A percentile compares a stretch with the other conserved stretches of the same genome.
These are phyloP conservation scores for Hypotaenidia okinawae DNA, from an alignment of 2,797 vertebrate species.

Conservation along the genomic window DNA sequence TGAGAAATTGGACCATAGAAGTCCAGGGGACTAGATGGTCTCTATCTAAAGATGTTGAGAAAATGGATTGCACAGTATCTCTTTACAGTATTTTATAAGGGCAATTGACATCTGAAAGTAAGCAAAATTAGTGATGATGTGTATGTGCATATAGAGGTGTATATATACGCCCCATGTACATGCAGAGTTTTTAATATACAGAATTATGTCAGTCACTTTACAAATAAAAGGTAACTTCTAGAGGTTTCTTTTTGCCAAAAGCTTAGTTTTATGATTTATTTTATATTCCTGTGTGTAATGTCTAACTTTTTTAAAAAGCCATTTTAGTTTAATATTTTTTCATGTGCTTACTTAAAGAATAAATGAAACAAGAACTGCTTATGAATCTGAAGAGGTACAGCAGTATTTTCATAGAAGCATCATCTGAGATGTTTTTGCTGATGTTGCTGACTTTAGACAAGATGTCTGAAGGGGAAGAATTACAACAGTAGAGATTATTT, in stretches of 20 bases:
- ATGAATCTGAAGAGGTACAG: background rate
- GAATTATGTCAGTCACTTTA: background rate
- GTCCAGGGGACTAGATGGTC: background rate
- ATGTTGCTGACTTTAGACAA: constrained; percentile 10
- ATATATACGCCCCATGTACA: background rate
- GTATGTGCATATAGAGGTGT: background rate
- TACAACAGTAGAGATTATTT: background rate
- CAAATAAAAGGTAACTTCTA: background rate
- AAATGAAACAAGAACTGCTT: background rate
- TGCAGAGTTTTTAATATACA: background rate
- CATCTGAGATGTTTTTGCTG: constrained; percentile 31
- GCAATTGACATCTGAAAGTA: background rate
- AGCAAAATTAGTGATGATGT: background rate
- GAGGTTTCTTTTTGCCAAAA: background rate
- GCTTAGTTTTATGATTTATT: background rate
- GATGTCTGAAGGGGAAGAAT: background rate
- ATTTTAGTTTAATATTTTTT: background rate
- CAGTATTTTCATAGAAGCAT: background rate
- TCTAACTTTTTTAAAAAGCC: background rate
- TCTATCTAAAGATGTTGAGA: background rate
- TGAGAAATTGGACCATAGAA: background rate
- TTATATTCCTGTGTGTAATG: background rate
- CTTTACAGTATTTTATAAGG: background rate
- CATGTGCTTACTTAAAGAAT: background rate
- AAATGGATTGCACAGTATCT: background rate